Base-by-base conservation (phyloP, 1,140 invertebrate species). In the Sipha flava region DNA sequence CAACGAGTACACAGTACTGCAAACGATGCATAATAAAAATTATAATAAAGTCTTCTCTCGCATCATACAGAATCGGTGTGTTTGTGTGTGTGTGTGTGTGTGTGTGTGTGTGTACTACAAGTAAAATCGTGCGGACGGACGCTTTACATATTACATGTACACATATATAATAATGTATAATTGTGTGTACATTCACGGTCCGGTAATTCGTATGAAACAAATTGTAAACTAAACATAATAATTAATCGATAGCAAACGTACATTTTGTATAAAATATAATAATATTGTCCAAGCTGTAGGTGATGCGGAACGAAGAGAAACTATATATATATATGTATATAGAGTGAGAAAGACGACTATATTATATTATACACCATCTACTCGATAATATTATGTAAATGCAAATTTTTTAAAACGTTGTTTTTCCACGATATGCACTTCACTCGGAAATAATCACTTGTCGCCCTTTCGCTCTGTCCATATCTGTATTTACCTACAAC, bases 161-260 rank as follows among this genome's bases (percentile, higher is more conserved):
- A 26, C 4, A 5, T 26, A 26, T 18, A 10, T 29, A 57, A 12
- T 3, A 31, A 21, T 23, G 29, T 14, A 66, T 40, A 43, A 10
- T 12, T 43, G 14, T 43, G 1, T 43, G 3, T 43, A 6, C 14
- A n/a, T 62, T 62, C n/a, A 23, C 5, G 34, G 34, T 66, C n/a
- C n/a, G 34, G 62, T 34, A n/a, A 40, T 66, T 66, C 34, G 64
- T 21, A 26, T 66, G 23, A 66, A 10, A 43, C 34, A 43, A 66
- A 66, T 43, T 43, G 37, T 23, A 40, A 43, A 66, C 40, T 23
- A 66, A 66, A 66, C 64, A 21, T 66, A 43, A 66, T 66, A 66
- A 66, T 66, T 66, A 66, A 66, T 66, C 64, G 64, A 66, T 43
- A 66, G n/a, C n/a, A n/a, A n/a, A n/a, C n/a, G n/a, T n/a, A 43